Base-by-base conservation (phyloP, 2,888 invertebrate species). In the Mactromeris polynyma region DNA sequence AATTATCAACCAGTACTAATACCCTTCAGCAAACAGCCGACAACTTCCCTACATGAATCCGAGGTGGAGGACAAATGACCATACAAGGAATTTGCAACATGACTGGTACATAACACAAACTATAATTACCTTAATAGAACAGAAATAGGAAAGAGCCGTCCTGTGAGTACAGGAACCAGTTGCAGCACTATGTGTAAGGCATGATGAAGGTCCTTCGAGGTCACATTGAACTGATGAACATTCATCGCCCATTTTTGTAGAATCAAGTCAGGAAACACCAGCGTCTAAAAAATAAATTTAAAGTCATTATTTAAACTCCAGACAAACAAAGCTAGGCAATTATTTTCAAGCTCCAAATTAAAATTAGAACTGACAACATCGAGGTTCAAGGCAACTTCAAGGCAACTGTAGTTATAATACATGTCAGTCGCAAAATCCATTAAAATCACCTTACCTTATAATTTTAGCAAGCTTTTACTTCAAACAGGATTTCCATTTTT, bases 191-290 rank as follows among this genome's bases (percentile, higher is more conserved):
- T 90, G 86, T 96, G 94, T 77, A 96, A 90, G 7, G 94, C 93
- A 73, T 94, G 94, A 42, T 91, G 82, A 31, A 93, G 40, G 51
- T 92, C 91, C 17, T 90, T 83, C n/a, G 87, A 73, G 6, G 93
- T 93, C 40, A 95, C 88, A 89, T 95, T 96, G 87, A 96, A 94
- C 92, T 94, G 92, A 87, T 96, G 96, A 14, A 96, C 90, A 85
- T 95, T 96, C 96, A 96, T 96, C 42, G 92, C 80, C 54, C 93
- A 90, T 90, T 94, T 95, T 81, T 93, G 82, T 86, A 96, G 88
- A 19, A 82, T 46, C 42, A 91, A 64, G 54, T 81, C 79, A 4
- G 58, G 38, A 54, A 81, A 81, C 51, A 31, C 85, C 6, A 69
- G 46, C 54, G 46, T 40, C 91, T 91, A 73, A 58, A 88, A 73